These are phyloP conservation scores for Mylabris sibirica DNA, from an alignment of 2,888 invertebrate genomes.

Conservation along the genomic window DNA sequence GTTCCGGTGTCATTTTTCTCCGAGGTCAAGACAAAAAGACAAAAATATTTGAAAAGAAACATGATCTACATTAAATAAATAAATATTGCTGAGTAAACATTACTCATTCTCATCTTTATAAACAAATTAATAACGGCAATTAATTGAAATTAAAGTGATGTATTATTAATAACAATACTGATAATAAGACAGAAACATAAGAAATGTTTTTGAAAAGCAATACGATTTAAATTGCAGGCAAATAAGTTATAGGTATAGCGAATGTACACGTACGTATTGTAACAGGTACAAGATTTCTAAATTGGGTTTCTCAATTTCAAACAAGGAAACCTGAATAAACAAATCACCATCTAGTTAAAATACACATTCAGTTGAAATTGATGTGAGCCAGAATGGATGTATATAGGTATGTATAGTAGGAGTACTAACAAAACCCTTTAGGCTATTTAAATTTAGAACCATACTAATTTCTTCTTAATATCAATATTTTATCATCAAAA, in stretches of 20 bases:
- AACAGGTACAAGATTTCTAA: background rate
- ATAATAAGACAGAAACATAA: background rate
- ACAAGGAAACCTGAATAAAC: background rate
- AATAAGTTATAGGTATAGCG: too few species aligned
- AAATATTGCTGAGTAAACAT: background rate
- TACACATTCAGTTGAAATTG: background rate
- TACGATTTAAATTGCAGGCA: too few species aligned
- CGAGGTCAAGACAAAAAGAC: slow-evolving; percentile 26
- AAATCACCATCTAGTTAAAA: background rate
- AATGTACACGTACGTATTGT: too few species aligned
- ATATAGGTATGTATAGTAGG: too few species aligned
- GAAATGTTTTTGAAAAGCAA: too few species aligned
- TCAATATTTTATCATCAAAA: too few species aligned
- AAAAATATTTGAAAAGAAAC: slow-evolving; percentile 9
- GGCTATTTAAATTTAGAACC: background rate
- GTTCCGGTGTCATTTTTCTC: slow-evolving; percentile 36
- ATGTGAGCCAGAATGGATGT: background rate
- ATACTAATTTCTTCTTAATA: too few species aligned
- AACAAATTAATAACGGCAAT: background rate
- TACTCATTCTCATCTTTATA: background rate
- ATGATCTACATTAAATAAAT: background rate
- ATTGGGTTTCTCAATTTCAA: background rate
- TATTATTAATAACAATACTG: background rate
- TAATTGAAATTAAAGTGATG: background rate
- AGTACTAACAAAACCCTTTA: background rate